Evolutionary conservation across 2,888 invertebrate genomes (phyloP).

Genomic region (Eudasyphora cyanicolor): DNA sequence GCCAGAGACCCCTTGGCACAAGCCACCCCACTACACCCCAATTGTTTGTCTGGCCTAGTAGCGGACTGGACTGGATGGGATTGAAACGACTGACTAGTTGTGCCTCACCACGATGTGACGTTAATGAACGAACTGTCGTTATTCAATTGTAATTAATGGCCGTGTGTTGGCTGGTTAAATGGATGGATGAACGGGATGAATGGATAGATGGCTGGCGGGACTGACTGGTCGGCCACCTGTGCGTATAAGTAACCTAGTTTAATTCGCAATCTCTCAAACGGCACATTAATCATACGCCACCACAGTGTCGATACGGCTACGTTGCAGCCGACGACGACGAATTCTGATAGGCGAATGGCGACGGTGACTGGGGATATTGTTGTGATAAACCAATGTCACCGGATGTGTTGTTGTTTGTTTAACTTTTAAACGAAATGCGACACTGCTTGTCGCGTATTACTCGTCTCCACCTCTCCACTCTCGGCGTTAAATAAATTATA

Average conservation of each 20-base stretch:
- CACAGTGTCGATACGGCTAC: background rate
- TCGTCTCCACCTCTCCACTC: background rate
- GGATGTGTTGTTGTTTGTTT: conserved; percentile 19
- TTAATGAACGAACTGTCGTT: conserved; percentile 31
- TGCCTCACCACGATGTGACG: background rate
- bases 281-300: conserved; percentile 16
- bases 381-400: background rate
- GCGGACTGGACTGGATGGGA: no score
- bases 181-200: no score
- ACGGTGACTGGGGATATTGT: background rate
- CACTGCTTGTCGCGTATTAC: background rate
- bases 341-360: background rate
- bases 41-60: no score
- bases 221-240: conserved; percentile 8
- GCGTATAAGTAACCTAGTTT: conserved; percentile 4
- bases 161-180: background rate
- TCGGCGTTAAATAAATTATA: background rate
- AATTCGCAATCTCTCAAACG: background rate
- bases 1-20: background rate
- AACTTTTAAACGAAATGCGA: background rate
- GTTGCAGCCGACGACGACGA: background rate
- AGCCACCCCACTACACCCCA: background rate
- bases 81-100: no score
- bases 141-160: conserved; percentile 26
- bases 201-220: no score